Evolutionary conservation across 2,797 vertebrate species (phyloP).

Genomic region (Xiphophorus birchmanni): DNA sequence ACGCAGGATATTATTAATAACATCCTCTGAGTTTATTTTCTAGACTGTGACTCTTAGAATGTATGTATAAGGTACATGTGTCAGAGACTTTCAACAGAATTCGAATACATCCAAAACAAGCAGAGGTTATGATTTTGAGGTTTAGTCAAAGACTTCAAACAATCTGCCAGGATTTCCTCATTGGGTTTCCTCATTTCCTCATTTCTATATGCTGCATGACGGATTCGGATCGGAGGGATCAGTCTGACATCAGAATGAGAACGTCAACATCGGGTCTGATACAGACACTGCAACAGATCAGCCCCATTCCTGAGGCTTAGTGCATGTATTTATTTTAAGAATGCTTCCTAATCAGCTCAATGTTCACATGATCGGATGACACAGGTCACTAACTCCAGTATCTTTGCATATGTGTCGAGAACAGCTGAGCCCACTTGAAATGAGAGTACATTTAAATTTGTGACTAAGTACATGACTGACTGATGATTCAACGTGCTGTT

Average conservation of each 20-base stretch:
- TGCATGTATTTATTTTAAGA: not conserved
- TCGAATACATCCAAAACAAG: not conserved
- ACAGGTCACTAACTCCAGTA: not conserved
- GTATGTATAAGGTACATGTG: not conserved
- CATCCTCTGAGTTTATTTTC: not conserved
- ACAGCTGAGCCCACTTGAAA: not conserved
- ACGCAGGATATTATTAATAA: not conserved
- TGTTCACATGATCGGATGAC: not conserved
- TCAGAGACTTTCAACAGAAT: not conserved
- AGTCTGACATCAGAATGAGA: not conserved
- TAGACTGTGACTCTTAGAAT: not conserved
- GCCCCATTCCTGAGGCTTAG: not conserved
- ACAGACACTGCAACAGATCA: not conserved
- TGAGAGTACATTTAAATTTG: not conserved
- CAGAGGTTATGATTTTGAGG: not conserved
- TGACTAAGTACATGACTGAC: not conserved
- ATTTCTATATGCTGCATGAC: not conserved
- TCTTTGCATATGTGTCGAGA: not conserved
- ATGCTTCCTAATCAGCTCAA: not conserved
- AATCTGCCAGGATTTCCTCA: not conserved
- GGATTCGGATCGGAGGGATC: not conserved
- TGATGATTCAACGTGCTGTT: not conserved
- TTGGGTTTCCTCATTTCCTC: not conserved
- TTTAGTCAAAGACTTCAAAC: not conserved
- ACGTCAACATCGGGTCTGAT: not conserved